Evolutionary conservation across 2,113 vertebrate genomes (phyloP), one percentile per base, ranked within the genome.

Genomic region (Geococcyx californianus): DNA sequence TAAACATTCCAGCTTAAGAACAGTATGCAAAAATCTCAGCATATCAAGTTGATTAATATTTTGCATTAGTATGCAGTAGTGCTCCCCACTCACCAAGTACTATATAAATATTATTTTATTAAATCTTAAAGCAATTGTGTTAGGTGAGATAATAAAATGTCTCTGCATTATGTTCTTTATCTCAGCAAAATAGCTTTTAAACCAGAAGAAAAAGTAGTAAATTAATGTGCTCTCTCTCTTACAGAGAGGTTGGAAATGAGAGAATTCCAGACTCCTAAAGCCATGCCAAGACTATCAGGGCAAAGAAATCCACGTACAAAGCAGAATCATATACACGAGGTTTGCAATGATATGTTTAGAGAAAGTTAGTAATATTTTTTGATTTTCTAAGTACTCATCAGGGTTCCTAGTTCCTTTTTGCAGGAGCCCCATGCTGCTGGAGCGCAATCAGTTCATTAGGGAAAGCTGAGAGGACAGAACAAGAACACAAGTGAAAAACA

Each of bases 61-160:
- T 75, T 81, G 33, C 56, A 81, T 90, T 86, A 86, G 70, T 73
- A 90, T 45, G 66, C 49, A 64, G 66, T 15, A 75, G 19, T 0
- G 1, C 13, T 81, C 52, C 59, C 52, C 33, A 51, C 16, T 89
- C 44, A 75, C 52, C 21, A 67, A 93, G 42, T 68, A 87, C 67
- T 78, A 55, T 54, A 84, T 47, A 94, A 95, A 90, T n/a, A 94
- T 68, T 95, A 94, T 69, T 86, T 79, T 85, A 87, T 91, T 94
- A 94, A 59, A 90, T 91, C 90, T 82, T 72, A 78, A 94, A 95
- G 60, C n/a, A 88, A 67, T 55, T 92, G 74, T 59, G 17, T 87
- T 62, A 82, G 36, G 63, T 36, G 12, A n/a, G 52, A 84, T 81
- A 94, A 90, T 86, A 75, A 96, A 94, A 91, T 31, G 23, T 24